Percentiles rank a stretch among this genome's conserved stretches.
Evolutionary conservation across 2,113 vertebrate species (phyloP).

Genomic region (Colius striatus): DNA sequence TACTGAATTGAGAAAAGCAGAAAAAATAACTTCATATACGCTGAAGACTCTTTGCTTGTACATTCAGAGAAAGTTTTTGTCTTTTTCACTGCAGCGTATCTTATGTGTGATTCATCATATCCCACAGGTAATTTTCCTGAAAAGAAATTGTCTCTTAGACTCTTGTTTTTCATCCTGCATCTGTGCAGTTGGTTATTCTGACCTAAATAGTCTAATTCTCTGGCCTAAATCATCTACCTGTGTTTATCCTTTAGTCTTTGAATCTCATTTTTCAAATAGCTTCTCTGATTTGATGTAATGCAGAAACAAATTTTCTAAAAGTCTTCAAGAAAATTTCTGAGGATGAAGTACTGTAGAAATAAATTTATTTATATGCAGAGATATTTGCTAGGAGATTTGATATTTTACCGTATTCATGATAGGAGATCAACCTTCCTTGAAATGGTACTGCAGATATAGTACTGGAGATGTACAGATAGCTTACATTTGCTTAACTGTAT

Average conservation of each 20-base stretch:
- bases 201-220: background rate
- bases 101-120: background rate
- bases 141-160: background rate
- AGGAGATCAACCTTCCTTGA: background rate
- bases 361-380: background rate
- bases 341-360: background rate
- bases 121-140: background rate
- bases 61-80: background rate
- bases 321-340: background rate
- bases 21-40: background rate
- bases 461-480: background rate
- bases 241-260: background rate
- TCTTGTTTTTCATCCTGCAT: background rate
- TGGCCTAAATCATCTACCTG: background rate
- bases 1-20: background rate
- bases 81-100: background rate
- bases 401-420: background rate
- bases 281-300: background rate
- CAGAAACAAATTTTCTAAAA: background rate
- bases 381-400: background rate
- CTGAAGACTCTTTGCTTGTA: background rate
- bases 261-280: background rate
- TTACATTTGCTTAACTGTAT: background rate
- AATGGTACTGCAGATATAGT: background rate
- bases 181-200: background rate